Conservation (phyloP, 2,888 invertebrate genomes). For the Rhagonycha fulva region DNA sequence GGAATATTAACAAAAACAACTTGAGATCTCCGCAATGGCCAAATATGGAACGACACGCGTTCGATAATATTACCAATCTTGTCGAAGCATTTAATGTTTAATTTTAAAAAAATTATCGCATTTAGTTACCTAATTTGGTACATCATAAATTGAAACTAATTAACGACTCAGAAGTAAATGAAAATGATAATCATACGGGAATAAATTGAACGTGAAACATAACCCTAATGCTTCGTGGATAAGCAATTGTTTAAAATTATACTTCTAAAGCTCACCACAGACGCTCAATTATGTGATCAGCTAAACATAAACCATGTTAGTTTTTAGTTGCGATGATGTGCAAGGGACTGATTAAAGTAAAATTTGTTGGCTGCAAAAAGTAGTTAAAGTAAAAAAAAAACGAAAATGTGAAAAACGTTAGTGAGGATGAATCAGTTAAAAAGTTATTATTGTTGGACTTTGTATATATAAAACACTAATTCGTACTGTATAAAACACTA, state of each 20-base stretch:
- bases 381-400: too few relatives aligned
- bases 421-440: too few relatives aligned
- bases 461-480: too few relatives aligned
- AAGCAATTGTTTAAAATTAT: neutral
- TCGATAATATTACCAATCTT: slow-evolving; percentile 41
- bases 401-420: too few relatives aligned
- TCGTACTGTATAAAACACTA: too few relatives aligned
- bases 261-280: neutral
- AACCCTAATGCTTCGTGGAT: neutral
- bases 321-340: too few relatives aligned
- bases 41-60: slow-evolving; percentile 42
- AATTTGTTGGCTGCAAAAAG: too few relatives aligned
- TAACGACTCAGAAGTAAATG: neutral
- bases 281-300: too few relatives aligned
- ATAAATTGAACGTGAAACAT: neutral
- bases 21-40: slow-evolving; percentile 35
- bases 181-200: neutral
- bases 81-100: neutral
- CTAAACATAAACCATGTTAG: too few relatives aligned
- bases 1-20: slow-evolving; percentile 29
- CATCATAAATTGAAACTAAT: neutral
- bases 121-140: neutral
- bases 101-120: neutral
- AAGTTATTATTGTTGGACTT: too few relatives aligned
- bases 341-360: too few relatives aligned